phyloP scores from a whole-genome alignment of 2,888 invertebrate species.

The Aleiodes alternator region DNA sequence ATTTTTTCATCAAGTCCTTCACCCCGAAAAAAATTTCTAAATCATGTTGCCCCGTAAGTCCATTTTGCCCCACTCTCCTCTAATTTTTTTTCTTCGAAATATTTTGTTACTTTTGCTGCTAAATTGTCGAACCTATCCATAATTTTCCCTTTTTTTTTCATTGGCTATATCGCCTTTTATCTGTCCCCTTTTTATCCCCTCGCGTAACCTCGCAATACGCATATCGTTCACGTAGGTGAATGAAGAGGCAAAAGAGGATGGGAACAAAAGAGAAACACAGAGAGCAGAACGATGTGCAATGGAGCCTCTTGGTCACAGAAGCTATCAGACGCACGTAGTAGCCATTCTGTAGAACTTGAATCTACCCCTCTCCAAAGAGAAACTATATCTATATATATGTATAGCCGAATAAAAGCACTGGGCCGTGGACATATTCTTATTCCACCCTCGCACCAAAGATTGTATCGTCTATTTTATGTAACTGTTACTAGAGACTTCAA shows the following conservation, averaged over 20 bases:
- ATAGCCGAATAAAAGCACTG: slow-evolving; percentile 24
- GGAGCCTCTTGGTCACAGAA: slow-evolving; percentile 21
- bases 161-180: no score
- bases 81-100: no score
- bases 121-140: no score
- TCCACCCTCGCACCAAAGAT: slow-evolving; percentile 42
- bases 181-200: no score
- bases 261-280: slow-evolving; percentile 2
- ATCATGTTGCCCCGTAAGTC: no score
- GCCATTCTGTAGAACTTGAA: slow-evolving; percentile 38
- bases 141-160: no score
- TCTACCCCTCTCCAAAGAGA: neutral
- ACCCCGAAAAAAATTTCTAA: no score
- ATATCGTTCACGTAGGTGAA: neutral
- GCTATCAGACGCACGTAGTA: slow-evolving; percentile 44
- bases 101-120: no score
- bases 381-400: neutral
- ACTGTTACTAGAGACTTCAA: neutral
- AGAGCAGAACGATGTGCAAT: slow-evolving; percentile 4
- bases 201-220: neutral
- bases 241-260: neutral
- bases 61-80: no score
- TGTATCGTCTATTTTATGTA: slow-evolving; percentile 18
- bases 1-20: no score
- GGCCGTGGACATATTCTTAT: slow-evolving; percentile 42